Base-by-base conservation (phyloP, 2,113 vertebrate species). In the Rhineura floridana region DNA sequence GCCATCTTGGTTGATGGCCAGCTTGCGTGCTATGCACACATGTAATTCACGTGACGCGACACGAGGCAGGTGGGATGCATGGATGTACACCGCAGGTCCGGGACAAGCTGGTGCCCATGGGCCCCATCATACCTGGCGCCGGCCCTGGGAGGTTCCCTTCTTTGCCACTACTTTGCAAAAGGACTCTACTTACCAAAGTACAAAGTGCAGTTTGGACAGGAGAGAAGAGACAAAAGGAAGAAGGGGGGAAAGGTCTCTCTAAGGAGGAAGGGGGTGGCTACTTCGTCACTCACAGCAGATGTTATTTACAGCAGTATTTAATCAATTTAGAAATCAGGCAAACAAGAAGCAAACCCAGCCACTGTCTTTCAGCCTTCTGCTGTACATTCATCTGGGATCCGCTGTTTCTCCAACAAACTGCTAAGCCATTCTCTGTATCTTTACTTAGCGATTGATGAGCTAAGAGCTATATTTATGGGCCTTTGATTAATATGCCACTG, bases 381-480 rank as follows among this genome's bases (percentile, higher is more conserved):
- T 12, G 6, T 15, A n/a, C 17, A 28, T 15, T 72, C 78, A 11
- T 67, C 73, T 11, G 1, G 30, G 7, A 23, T 10, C 62, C 10
- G 23, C 69, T 33, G 28, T 81, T 59, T 46, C 50, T 59, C 78
- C 50, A 33, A 30, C 55, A 42, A 21, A n/a, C n/a, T n/a, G 23
- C 17, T 23, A 83, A 79, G 44, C n/a, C 48, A 7, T 39, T 59
- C 78, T 62, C 50, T 4, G 19, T 36, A 46, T 44, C 50, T 79
- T 82, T 67, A 82, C 86, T 82, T 75, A 82, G 86, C 39, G 4
- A 72, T 44, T 73, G 79, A 73, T 82, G 79, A 82, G 70, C 79
- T 39, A 72, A 28, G 86, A 73, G 79, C 86, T 21, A 67, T 75
- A 63, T 48, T 63, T 82, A 63, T n/a, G 39, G 44, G 65, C 69